These are phyloP conservation scores for Presbytis comata DNA, from an alignment of 2,797 vertebrate genomes.

Conservation along the genomic window DNA sequence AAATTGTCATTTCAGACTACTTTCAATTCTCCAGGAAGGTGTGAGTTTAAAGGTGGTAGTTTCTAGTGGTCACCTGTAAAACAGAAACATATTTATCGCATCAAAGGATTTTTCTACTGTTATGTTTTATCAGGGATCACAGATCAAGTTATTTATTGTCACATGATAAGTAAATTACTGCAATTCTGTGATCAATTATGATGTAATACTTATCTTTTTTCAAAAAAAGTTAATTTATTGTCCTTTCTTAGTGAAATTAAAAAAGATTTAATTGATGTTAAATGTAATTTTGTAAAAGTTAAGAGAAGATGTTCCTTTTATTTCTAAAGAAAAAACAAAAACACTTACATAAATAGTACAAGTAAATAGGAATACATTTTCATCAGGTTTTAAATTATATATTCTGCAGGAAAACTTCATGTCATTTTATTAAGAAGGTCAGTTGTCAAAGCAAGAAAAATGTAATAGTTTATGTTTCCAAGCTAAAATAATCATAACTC, in stretches of 20 bases:
- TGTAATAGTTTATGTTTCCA: not conserved
- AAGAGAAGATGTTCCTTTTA: not conserved
- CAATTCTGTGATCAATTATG: not conserved
- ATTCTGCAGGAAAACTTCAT: slow-evolving; percentile 15
- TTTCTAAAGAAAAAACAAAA: not conserved
- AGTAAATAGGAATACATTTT: not conserved
- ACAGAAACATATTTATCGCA: not conserved
- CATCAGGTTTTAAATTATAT: slow-evolving; percentile 13
- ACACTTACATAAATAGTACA: not conserved
- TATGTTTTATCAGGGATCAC: slow-evolving; percentile 10
- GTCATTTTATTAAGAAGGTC: slow-evolving; percentile 33
- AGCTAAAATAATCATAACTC: slow-evolving; percentile 2
- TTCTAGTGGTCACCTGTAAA: not conserved
- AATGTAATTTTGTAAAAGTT: not conserved
- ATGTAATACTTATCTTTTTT: not conserved
- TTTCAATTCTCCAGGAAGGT: not conserved
- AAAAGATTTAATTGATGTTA: not conserved
- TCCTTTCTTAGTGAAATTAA: not conserved
- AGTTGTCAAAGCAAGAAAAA: slow-evolving; percentile 52
- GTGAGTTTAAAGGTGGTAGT: slow-evolving; percentile 7
- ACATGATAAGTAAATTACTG: slow-evolving; percentile 10
- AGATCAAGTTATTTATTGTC: slow-evolving; percentile 37
- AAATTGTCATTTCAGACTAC: not conserved
- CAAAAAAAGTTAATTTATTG: not conserved
- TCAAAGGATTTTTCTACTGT: not conserved